These are phyloP conservation scores for Pseudocheirus occidentalis DNA, from an alignment of 2,797 vertebrate species.

Conservation along the genomic window DNA sequence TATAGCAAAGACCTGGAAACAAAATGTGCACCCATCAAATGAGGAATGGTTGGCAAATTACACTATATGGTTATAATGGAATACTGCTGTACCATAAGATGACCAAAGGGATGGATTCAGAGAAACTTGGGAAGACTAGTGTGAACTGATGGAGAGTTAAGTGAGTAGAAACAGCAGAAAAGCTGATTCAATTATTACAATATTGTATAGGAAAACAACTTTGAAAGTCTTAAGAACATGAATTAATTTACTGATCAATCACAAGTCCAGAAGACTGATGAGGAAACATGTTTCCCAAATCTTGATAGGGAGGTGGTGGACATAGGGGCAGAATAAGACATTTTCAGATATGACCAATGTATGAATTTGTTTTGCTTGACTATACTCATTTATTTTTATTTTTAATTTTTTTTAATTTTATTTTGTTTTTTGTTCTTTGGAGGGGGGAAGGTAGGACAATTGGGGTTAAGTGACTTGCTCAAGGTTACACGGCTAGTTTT, in stretches of 20 bases:
- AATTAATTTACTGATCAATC: neutral
- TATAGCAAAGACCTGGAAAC: neutral
- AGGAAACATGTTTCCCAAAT: neutral
- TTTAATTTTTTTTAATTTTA: no score
- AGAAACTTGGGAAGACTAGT: neutral
- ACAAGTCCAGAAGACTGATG: neutral
- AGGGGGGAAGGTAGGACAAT: no score
- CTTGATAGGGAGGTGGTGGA: neutral
- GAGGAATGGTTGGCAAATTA: neutral
- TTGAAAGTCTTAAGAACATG: neutral
- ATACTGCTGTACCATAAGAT: neutral
- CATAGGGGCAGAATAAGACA: constrained; percentile 14
- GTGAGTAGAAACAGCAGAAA: neutral
- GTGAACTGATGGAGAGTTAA: neutral
- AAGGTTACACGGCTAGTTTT: no score
- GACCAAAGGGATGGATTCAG: neutral
- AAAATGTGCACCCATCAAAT: neutral
- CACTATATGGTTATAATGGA: neutral
- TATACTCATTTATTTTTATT: neutral
- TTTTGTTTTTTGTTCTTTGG: no score
- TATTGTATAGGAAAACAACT: neutral
- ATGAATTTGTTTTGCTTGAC: neutral
- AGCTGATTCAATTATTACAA: neutral
- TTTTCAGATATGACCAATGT: neutral
- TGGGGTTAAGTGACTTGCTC: no score